Evolutionary conservation across 1,140 invertebrate species (phyloP), one percentile per base, ranked within the genome.

Genomic region (Eufriesea mexicana): DNA sequence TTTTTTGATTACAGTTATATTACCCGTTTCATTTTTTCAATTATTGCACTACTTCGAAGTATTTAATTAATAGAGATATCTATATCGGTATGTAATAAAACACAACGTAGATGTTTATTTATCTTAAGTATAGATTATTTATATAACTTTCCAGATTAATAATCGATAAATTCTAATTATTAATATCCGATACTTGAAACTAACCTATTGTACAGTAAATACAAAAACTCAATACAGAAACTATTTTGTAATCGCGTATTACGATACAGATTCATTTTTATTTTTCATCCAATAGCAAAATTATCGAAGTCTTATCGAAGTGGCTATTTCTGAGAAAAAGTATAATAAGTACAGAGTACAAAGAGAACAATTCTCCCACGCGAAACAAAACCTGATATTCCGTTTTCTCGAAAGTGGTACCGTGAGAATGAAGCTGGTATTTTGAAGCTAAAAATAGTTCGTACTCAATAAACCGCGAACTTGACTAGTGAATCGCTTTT

Each of bases 391-490:
- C 5, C 1, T 7, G 47, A 59, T 61, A 16, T 8, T 35, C 28
- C 2, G 25, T 5, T 51, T 45, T n/a, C 47, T 45, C 25, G 45
- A 23, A 51, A 54, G 42, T 10, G 59, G 47, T 80, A 45, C 18
- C 6, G 20, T n/a, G 20, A 20, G 64, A 45, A 16, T n/a, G 18
- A 25, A 35, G 9, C 20, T 25, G 57, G 14, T 35, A 25, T 23
- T 80, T 51, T 28, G 2, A 6, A 8, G 23, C 61, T 81, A 81
- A 66, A 81, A 74, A 74, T 81, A 74, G 61, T 66, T 54, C 2
- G 5, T n/a, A 66, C 35, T 72, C 54, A 18, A 67, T 82, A 67
- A 67, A 35, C 45, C 55, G n/a, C 54, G 73, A 82, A 76, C 42
- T 82, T 76, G 73, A 76, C 55, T 57, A 28, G 23, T 18, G 62